phyloP scores from a whole-genome alignment of 2,888 invertebrate species.

The Conistra vaccinii region DNA sequence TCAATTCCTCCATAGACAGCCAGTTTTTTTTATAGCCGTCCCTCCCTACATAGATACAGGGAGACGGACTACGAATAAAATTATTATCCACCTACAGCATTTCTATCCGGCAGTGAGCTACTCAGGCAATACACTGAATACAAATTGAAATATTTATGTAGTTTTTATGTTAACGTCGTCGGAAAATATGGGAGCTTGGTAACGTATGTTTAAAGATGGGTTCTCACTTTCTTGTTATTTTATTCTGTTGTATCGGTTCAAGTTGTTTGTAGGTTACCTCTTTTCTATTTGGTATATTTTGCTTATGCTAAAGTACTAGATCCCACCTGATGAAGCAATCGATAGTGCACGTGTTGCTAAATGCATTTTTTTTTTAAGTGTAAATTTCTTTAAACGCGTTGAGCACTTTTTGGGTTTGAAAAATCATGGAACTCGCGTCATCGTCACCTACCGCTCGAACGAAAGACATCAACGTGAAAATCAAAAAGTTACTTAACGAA shows the following conservation, averaged over 20 bases:
- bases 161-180: slow-evolving; percentile 42
- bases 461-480: no score
- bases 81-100: slow-evolving; percentile 50
- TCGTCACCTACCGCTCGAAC: no score
- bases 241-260: not conserved
- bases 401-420: no score
- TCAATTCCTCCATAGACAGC: slow-evolving; percentile 19
- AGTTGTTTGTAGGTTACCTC: not conserved
- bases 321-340: not conserved
- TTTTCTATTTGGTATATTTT: not conserved
- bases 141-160: slow-evolving; percentile 64
- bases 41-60: slow-evolving; percentile 29
- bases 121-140: slow-evolving; percentile 57
- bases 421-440: no score
- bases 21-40: slow-evolving; percentile 36
- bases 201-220: slow-evolving; percentile 37
- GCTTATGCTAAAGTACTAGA: not conserved
- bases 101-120: slow-evolving; percentile 52
- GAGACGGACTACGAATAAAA: slow-evolving; percentile 50
- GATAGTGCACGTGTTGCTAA: not conserved
- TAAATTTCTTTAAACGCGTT: no score
- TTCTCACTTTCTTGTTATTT: slow-evolving; percentile 19
- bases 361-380: no score
- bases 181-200: slow-evolving; percentile 34
- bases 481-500: no score